phyloP scores from a whole-genome alignment of 2,888 invertebrate species.

The Drosophila paranaensis region DNA sequence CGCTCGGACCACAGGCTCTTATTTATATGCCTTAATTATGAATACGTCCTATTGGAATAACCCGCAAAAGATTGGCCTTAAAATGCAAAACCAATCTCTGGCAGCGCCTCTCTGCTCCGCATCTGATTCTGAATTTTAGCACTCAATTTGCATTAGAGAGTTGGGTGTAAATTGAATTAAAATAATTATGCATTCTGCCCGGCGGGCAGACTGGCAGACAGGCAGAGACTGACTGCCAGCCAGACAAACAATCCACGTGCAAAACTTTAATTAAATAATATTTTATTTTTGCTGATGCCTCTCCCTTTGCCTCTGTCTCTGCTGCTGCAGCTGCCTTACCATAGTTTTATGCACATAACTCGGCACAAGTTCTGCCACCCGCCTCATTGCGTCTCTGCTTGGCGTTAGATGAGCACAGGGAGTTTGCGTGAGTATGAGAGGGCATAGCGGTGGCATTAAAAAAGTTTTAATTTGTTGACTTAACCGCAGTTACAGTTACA shows the following conservation, averaged over 20 bases:
- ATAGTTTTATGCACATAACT: constrained; percentile 73
- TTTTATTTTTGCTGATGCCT: constrained; percentile 57
- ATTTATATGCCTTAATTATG: constrained; percentile 69
- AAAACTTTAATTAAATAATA: constrained; percentile 79
- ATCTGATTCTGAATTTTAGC: constrained; percentile 21
- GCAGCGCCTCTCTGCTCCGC: neutral
- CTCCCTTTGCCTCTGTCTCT: constrained; percentile 4
- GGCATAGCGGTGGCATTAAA: constrained; percentile 38
- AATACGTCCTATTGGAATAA: constrained; percentile 31
- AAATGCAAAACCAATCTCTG: constrained; percentile 40
- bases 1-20: constrained; percentile 60
- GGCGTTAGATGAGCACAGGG: constrained; percentile 39
- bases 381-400: constrained; percentile 28
- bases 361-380: constrained; percentile 65
- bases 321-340: constrained; percentile 34
- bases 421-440: constrained; percentile 4
- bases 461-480: constrained; percentile 81
- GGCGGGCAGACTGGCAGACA: constrained; percentile 20
- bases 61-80: constrained; percentile 29
- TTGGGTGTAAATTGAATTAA: constrained; percentile 71
- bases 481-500: constrained; percentile 80
- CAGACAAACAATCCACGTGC: constrained; percentile 64
- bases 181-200: constrained; percentile 58
- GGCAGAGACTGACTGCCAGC: constrained; percentile 23
- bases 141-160: constrained; percentile 44